A percentile compares a stretch with the other conserved stretches of the same genome.
Evolutionary conservation across 2,888 invertebrate genomes (phyloP).

Genomic region (Anticlea derivata): DNA sequence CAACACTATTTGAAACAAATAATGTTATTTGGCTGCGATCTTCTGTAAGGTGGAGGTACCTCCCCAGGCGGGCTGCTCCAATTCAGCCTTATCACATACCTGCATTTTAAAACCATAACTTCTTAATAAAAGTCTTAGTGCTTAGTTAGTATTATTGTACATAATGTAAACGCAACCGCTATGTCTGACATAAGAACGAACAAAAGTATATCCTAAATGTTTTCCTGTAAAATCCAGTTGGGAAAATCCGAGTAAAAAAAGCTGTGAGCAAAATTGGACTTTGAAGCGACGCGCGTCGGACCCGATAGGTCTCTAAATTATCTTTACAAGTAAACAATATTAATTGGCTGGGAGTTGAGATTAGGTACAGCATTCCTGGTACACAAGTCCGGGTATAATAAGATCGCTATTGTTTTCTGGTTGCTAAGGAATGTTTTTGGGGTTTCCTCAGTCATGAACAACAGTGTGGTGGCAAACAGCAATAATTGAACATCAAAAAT

Average conservation of each 20-base stretch:
- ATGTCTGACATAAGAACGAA: not conserved
- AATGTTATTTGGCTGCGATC: too few relatives aligned
- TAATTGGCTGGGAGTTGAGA: slow-evolving; percentile 24
- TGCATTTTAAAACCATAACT: not conserved
- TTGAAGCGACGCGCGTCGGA: slow-evolving; percentile 18
- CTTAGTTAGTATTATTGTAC: too few relatives aligned
- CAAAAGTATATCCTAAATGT: not conserved
- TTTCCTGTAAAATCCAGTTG: not conserved
- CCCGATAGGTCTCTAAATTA: slow-evolving; percentile 12
- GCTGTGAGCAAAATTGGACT: slow-evolving; percentile 19
- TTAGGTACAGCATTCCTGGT: slow-evolving; percentile 6
- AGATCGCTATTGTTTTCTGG: too few relatives aligned
- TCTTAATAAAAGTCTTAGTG: not conserved
- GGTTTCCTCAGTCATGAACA: too few relatives aligned
- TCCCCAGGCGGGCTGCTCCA: too few relatives aligned
- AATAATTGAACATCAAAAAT: too few relatives aligned
- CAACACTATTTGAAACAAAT: too few relatives aligned
- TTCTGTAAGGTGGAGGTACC: too few relatives aligned
- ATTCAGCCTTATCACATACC: not conserved
- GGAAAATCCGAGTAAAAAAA: slow-evolving; percentile 8
- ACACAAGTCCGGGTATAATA: too few relatives aligned
- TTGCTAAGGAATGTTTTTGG: too few relatives aligned
- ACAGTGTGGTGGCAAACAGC: too few relatives aligned
- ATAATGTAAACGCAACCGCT: not conserved
- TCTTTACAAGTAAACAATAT: slow-evolving; percentile 40